Base-by-base conservation (phyloP, 2,113 vertebrate species). In the Parus major region DNA sequence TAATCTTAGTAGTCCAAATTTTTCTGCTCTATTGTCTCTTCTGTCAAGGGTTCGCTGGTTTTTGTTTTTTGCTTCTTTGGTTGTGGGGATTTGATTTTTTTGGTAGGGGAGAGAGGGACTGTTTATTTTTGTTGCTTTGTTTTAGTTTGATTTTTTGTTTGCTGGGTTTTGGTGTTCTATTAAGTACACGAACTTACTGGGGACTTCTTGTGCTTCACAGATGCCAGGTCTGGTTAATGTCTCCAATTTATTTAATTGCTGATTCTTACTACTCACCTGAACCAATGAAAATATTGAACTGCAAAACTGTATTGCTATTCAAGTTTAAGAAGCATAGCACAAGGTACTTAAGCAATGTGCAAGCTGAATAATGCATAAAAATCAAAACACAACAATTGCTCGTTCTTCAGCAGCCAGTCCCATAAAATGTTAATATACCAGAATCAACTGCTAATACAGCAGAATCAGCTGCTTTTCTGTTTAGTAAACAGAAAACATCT, bases 51-150 rank as follows among this genome's bases (percentile, higher is more conserved):
- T 61, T 76, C 47, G 16, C 21, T 35, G 6, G 5, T 3, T 80
- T 60, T 73, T 55, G 10, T 17, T 85, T 66, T 22, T 23, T 27
- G 27, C 5, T 46, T 61, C 17, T 46, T 77, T 15, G 11, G 9
- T 21, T 90, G 46, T 20, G 20, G 7, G 3, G 4, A 2, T 21
- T 39, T 6, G 10, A 15, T 2, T 29, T 39, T 5, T 39, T 5
- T 7, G 2, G 4, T 7, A n/a, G n/a, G 2, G 5, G 3, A 2
- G 2, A 39, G n/a, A 61, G 6, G 18, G 15, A 33, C 22, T 50
- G 5, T 7, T 44, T 28, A 9, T 24, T 50, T 42, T 57, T 39
- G 8, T 31, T 39, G 15, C 7, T 59, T 82, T 71, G 22, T 35
- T 56, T 68, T 36, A 27, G 27, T 44, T 60, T 28, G 33, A 1